Percentiles rank a stretch among this genome's conserved stretches.
Evolutionary conservation across 2,888 invertebrate genomes (phyloP).

Genomic region (Pristionchus japonicus): DNA sequence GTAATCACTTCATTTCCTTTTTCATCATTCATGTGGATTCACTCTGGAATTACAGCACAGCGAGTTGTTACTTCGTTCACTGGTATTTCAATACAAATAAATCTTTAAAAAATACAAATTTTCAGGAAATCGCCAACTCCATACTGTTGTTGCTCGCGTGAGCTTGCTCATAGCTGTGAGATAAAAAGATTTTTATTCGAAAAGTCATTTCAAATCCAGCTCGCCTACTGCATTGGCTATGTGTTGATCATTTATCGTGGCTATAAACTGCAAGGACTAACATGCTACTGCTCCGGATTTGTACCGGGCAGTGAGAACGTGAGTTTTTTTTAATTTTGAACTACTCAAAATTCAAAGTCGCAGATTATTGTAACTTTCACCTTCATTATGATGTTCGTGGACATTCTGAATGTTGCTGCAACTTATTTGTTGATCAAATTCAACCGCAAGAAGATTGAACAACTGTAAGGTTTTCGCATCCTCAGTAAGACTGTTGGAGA

Average conservation of each 20-base stretch:
- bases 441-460: background rate
- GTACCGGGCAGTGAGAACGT: background rate
- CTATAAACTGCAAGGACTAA: background rate
- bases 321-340: background rate
- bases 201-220: background rate
- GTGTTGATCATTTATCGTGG: background rate
- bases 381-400: background rate
- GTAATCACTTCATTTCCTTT: background rate
- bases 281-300: background rate
- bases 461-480: background rate
- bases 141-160: background rate
- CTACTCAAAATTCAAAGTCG: background rate
- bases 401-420: background rate
- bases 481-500: background rate
- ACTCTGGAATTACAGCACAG: background rate
- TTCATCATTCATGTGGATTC: background rate
- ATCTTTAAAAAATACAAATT: background rate
- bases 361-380: background rate
- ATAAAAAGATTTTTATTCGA: no score
- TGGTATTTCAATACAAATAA: background rate
- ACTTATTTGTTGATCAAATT: background rate
- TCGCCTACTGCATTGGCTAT: background rate
- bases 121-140: background rate
- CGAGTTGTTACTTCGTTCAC: conserved; percentile 7
- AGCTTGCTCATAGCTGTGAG: background rate